phyloP scores from a whole-genome alignment of 2,797 vertebrate species.

The Oreonectes daqikongensis region DNA sequence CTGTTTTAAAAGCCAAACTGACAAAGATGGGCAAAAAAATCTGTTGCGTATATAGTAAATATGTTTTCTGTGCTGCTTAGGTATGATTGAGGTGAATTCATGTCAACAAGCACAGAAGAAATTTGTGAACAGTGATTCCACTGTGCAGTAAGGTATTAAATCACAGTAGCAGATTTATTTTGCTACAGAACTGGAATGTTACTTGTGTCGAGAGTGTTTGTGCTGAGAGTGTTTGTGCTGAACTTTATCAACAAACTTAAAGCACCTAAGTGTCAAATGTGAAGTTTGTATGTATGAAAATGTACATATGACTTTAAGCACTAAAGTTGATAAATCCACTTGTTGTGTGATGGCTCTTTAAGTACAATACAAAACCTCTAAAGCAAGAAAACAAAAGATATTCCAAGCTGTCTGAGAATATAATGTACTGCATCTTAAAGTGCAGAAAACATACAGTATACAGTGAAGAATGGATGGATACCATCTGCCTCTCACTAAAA shows the following conservation, averaged over 20 bases:
- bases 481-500: conserved; percentile 1
- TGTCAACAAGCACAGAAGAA: conserved; percentile 45
- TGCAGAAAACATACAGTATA: neutral
- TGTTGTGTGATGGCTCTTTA: neutral
- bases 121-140: too few species aligned
- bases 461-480: neutral
- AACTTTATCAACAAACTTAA: conserved; percentile 49
- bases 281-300: conserved; percentile 39
- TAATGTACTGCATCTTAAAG: neutral
- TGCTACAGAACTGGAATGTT: conserved; percentile 47
- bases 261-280: conserved; percentile 48
- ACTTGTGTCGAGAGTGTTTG: conserved; percentile 58
- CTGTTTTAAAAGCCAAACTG: conserved; percentile 55
- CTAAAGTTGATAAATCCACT: conserved; percentile 40
- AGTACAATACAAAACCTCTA: neutral
- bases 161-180: conserved; percentile 45
- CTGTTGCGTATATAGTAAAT: conserved; percentile 30
- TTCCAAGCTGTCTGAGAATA: neutral
- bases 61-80: conserved; percentile 49
- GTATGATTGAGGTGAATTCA: conserved; percentile 24
- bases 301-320: conserved; percentile 53
- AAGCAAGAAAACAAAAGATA: neutral
- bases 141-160: conserved; percentile 45
- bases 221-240: conserved; percentile 62
- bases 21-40: conserved; percentile 2